phyloP scores from a whole-genome alignment of 2,797 vertebrate species.

The Myotis pilosus region DNA sequence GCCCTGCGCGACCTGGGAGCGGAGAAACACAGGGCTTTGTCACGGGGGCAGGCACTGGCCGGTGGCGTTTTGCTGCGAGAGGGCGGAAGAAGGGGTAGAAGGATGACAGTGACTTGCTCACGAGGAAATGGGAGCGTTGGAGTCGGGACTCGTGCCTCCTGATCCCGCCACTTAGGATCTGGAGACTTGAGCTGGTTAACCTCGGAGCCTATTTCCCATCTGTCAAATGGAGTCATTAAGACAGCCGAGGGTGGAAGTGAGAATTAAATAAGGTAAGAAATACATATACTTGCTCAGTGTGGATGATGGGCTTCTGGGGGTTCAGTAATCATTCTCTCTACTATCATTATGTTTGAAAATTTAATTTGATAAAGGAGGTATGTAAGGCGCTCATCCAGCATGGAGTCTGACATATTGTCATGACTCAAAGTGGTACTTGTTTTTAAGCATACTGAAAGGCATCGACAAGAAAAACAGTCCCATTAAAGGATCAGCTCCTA shows the following conservation, averaged over 20 bases:
- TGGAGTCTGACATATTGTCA: background rate
- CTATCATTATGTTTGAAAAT: background rate
- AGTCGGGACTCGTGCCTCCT: rapidly evolving
- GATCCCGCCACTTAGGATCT: background rate
- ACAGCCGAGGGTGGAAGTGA: background rate
- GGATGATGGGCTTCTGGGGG: background rate
- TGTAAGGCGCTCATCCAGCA: background rate
- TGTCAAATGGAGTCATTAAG: background rate
- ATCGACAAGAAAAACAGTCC: background rate
- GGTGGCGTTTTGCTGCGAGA: background rate
- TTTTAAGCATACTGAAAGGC: background rate
- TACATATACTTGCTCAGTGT: background rate
- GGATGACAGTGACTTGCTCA: rapidly evolving
- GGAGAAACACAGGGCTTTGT: background rate
- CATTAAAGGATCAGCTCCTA: background rate
- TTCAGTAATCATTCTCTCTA: background rate
- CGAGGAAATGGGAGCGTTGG: background rate
- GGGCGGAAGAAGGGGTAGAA: background rate
- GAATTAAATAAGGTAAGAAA: background rate
- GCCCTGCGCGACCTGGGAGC: slow-evolving; percentile 84
- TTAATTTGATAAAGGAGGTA: background rate
- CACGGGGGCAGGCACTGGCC: background rate
- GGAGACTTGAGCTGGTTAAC: background rate
- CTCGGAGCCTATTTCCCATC: background rate
- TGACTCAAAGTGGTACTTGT: background rate